Conservation (phyloP, 2,113 vertebrate genomes). For the Cervus canadensis region DNA sequence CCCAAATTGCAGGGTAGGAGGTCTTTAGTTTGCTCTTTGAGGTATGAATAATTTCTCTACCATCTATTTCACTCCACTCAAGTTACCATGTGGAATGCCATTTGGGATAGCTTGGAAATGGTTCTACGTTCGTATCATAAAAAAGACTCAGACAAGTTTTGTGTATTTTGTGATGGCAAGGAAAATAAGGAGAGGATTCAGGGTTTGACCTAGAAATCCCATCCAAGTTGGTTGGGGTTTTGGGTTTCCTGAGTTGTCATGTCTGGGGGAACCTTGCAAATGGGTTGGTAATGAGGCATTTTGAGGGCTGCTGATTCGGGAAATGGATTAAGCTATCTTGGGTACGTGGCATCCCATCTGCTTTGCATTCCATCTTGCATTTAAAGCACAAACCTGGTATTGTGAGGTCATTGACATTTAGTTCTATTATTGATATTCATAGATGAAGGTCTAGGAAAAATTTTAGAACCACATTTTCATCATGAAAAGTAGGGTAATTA, state of each 20-base stretch:
- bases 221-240: conserved; percentile 37
- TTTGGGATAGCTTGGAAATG: neutral
- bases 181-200: neutral
- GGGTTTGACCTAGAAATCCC: neutral
- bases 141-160: neutral
- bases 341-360: neutral
- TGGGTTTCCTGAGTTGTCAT: conserved; percentile 30
- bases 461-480: neutral
- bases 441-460: neutral
- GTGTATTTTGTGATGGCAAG: neutral
- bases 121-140: conserved; percentile 4
- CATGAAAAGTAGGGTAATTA: neutral
- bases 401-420: neutral
- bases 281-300: neutral
- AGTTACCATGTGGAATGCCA: conserved; percentile 49
- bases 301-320: neutral
- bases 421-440: neutral
- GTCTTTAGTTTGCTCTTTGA: conserved; percentile 35
- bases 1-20: conserved; percentile 64
- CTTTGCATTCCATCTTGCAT: neutral
- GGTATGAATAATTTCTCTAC: conserved; percentile 57
- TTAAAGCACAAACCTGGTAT: neutral
- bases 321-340: neutral
- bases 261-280: neutral
- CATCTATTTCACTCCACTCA: conserved; percentile 15